Base-by-base conservation (phyloP, 92 coral and sea anemone genomes). In the Chrysogorgia sp. region DNA sequence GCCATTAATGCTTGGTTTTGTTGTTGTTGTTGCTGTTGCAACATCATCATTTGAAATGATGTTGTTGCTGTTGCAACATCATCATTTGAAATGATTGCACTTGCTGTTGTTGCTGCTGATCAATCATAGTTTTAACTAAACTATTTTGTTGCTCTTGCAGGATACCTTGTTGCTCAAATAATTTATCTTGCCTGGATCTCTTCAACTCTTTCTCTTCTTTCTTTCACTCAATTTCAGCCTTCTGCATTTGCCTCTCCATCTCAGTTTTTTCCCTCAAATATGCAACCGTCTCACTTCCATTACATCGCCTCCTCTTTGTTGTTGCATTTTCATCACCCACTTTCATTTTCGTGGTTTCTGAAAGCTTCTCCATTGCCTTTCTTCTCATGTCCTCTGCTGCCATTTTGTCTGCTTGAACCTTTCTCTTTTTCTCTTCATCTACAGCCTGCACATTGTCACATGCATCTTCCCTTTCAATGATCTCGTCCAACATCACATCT, bases 71-170 rank as follows among this genome's bases (percentile, higher is more conserved):
- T 72, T 71, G 14, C 75, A 77, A 63, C 63, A 77, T 13, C 62
- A 65, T 34, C 68, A 67, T 71, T 37, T 67, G 45, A 29, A n/a
- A 48, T 34, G 28, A 72, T 33, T 84, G 83, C 63, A 82, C 84
- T 74, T 82, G 86, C 41, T 76, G 84, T 62, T 82, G 84, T 61
- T 81, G 80, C 72, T 75, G 67, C 49, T 62, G 52, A 21, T 76
- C 67, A 63, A 82, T 71, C 72, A 82, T 45, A 2, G 40, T 30
- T 31, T 70, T 47, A 52, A 70, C 26, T 37, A 70, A 43, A 25
- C 25, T 43, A 53, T 72, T 68, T 63, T 81, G 86, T 74, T 60
- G 67, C 26, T 74, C 64, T 34, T 47, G 50, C 75, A 72, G 41
- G 17, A 32, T 75, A 71, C 45, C 55, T 63, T 71, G 80, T 57